Evolutionary conservation across 2,113 vertebrate genomes (phyloP).

Genomic region (Mesitornis unicolor): DNA sequence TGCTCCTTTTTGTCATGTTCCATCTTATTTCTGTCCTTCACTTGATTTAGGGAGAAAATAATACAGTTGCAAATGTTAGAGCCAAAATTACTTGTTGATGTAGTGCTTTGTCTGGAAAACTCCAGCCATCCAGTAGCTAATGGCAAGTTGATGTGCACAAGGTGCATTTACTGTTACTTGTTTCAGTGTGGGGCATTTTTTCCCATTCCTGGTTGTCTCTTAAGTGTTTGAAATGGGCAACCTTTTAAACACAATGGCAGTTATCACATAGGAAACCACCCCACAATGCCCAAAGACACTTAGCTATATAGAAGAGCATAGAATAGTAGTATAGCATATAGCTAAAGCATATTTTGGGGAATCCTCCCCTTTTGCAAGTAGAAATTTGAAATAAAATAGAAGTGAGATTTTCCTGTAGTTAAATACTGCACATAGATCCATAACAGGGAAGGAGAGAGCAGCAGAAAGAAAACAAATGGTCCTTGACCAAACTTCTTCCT

Average conservation of each 20-base stretch:
- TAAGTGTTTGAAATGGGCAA: not conserved
- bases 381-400: not conserved
- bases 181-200: not conserved
- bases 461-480: not conserved
- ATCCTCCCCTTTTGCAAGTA: not conserved
- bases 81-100: not conserved
- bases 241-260: not conserved
- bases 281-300: not conserved
- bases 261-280: not conserved
- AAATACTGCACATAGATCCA: not conserved
- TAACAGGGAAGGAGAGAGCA: not conserved
- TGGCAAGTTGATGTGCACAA: not conserved
- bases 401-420: not conserved
- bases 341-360: not conserved
- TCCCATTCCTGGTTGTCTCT: not conserved
- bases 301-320: not conserved
- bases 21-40: not conserved
- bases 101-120: not conserved
- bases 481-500: not conserved
- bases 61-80: not conserved
- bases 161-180: not conserved
- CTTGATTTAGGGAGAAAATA: not conserved
- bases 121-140: not conserved
- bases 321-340: not conserved
- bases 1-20: not conserved